Evolutionary conservation across 2,797 vertebrate genomes (phyloP), one percentile per base, ranked within the genome.

Genomic region (Microtus agrestis): DNA sequence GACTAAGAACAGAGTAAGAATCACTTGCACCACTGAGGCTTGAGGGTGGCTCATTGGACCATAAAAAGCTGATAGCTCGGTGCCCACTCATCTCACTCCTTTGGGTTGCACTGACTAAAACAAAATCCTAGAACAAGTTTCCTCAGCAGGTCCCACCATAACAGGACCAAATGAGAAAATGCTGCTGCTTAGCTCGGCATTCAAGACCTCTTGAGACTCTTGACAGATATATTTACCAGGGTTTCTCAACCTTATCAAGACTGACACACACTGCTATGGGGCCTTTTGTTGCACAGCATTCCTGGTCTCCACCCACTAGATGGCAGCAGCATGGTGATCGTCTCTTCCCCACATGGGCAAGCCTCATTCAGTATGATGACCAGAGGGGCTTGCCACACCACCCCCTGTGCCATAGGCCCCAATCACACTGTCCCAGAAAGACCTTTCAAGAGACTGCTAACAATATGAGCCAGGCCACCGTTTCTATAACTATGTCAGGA

Each of bases 381-480:
- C 25, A 8, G 13, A 51, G 40, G 40, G n/a, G 31, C 74, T 31
- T 54, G 27, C 12, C 14, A 34, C 40, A 48, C 54, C 56, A 21
- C 63, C 65, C 25, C 43, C 23, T 0, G 46, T 25, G 82, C 84
- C 31, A 56, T 59, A 59, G 56, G 56, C 21, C 56, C 56, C 56
- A 59, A 59, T 59, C 56, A 59, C 56, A 59, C 19, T 21, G 56
- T 59, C 56, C 56, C 19, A 23, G 21, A 23, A 59, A 59, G 56
- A 23, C 21, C 23, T 23, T 59, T 65, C 37, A 9, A 54, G 11
- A 37, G 54, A 61, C 12, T 23, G n/a, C 21, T 85, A 61, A 37
- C 69, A 21, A 13, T 17, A 0, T 12, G 17, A 67, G 10, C 17
- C 46, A 54, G 1, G 25, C 31, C 0, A 0, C 2, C 65, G 46